phyloP scores from a whole-genome alignment of 1,140 invertebrate genomes.

The Solenopsis fugax region DNA sequence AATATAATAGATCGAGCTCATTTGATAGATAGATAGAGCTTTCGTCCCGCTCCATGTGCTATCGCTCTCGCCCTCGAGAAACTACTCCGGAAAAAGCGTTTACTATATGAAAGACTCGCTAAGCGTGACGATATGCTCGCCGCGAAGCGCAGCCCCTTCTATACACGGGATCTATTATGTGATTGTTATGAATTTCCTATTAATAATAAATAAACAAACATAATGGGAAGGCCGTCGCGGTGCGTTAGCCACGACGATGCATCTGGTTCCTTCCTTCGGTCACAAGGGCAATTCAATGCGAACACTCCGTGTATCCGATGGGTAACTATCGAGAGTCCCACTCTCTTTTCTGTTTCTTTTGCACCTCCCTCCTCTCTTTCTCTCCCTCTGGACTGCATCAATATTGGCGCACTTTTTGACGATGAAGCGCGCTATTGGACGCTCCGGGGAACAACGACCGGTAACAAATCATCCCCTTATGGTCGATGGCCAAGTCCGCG shows the following conservation, averaged over 20 bases:
- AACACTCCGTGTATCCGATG: conserved; percentile 37
- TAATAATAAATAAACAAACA: conserved; percentile 87
- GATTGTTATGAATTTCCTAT: conserved; percentile 87
- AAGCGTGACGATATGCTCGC: conserved; percentile 79
- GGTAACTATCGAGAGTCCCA: conserved; percentile 31
- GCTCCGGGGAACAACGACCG: conserved; percentile 73
- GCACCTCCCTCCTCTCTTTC: conserved; percentile 27
- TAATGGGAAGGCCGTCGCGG: conserved; percentile 83
- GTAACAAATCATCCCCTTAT: conserved; percentile 83
- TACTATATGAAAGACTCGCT: conserved; percentile 66
- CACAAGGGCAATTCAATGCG: conserved; percentile 63
- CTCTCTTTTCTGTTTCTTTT: conserved; percentile 20
- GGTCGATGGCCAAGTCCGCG: conserved; percentile 67
- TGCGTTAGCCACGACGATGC: conserved; percentile 83
- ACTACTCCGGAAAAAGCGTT: conserved; percentile 74
- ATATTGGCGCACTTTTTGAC: conserved; percentile 58
- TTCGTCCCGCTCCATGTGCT: background rate
- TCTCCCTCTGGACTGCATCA: conserved; percentile 8
- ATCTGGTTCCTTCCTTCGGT: conserved; percentile 80
- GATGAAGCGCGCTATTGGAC: conserved; percentile 72
- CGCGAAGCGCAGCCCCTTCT: conserved; percentile 41
- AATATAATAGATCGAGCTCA: background rate
- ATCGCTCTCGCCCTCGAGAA: conserved; percentile 79
- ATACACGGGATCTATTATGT: conserved; percentile 80
- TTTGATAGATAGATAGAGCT: conserved; percentile 1